Evolutionary conservation across 2,888 invertebrate genomes (phyloP), one percentile per base, ranked within the genome.

Genomic region (Agrochola circellaris): DNA sequence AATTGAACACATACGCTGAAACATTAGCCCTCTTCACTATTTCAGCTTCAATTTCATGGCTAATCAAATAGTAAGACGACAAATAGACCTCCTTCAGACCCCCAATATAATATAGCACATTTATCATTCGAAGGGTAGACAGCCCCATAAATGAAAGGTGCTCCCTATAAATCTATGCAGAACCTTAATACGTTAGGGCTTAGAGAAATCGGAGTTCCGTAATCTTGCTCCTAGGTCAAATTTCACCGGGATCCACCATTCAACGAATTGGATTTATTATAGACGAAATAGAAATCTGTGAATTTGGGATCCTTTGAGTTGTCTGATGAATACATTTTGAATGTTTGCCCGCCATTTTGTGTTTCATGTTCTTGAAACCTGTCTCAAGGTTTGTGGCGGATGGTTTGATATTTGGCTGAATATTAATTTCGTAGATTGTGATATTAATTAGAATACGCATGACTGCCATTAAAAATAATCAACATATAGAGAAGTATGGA

Each of bases 121-220:
- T 87, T 86, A 86, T 88, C 88, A 89, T 84, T 83, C 73, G 75
- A 83, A 82, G 86, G 86, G 81, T 82, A 73, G 82, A 77, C 77
- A 77, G 78, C 61, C 72, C 81, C 66, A 87, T 87, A 85, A 87
- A 89, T 84, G 89, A 86, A 86, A 87, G 86, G 89, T 83, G 82
- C 79, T 83, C 69, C 70, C 84, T 61, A 87, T 88, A 88, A 88
- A 88, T 89, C 85, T 89, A 84, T 81, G 82, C 85, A 68, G 73
- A 79, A 84, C 82, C 84, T 82, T 87, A 86, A 87, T 86, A 88
- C 80, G 69, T 84, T 84, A 82, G 86, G 70, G 75, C 82, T 88
- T 79, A 81, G 65, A 86, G 81, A 74, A 82, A 78, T 82, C 74
- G 70, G 73, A 78, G 81, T 78, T 85, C 78, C 60, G 83, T 78